Base-by-base conservation (phyloP, 2,888 invertebrate species). In the Melanostoma mellinum region DNA sequence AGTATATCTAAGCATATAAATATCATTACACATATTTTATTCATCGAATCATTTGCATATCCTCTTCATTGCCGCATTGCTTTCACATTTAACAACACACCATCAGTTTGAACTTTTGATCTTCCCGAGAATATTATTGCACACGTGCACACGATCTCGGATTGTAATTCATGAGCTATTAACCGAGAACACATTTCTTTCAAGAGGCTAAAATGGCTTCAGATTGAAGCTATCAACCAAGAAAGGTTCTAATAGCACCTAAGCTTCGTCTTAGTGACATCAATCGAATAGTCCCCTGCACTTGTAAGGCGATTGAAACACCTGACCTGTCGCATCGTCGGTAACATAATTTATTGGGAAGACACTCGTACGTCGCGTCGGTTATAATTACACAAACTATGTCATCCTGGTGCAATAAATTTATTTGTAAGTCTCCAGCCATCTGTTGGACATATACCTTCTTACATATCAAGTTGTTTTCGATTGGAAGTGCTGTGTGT, bases 301-400 rank as follows among this genome's bases (percentile, higher is more conserved):
- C 20, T 10, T 20, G 20, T 20, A 20, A 60, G 9, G 76, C 58
- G 67, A 71, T 71, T 44, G 52, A 48, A 81, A 81, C 73, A 82
- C 68, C 77, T 68, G 69, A 77, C 78, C 78, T 74, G 73, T 82
- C 82, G 20, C 20, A 20, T 20, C 20, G 58, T 46, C 77, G 68
- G 55, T 61, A 44, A 73, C 61, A 68, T 73, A 77, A 77, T 77
- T 77, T 82, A 82, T 82, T 61, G 61, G 44, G 33, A 68, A 77
- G 72, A 77, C 77, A 50, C 55, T 73, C 44, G 50, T 32, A 82
- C 65, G 77, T 78, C 73, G 78, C 68, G 78, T 82, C 82, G 82
- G 73, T 82, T 82, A 82, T 82, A 82, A 82, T 82, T 82, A 82
- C 78, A 82, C 73, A 78, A 78, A 82, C 82, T 77, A 74, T 78